Evolutionary conservation across 1,140 invertebrate genomes (phyloP).

Genomic region (Orchestia grillus): DNA sequence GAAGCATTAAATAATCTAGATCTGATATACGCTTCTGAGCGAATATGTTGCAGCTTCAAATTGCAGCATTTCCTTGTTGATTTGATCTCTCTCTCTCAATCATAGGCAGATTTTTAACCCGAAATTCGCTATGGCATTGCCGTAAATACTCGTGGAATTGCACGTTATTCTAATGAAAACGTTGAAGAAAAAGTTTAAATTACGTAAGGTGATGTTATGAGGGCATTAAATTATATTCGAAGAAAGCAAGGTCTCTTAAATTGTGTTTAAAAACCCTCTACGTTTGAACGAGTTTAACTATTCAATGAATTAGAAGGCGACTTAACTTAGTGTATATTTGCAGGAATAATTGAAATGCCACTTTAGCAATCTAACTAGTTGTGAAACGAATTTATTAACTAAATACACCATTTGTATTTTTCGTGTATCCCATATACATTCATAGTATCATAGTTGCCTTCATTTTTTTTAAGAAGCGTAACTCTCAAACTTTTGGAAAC

Average conservation of each 20-base stretch:
- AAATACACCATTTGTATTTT: no score
- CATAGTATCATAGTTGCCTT: no score
- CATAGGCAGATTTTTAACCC: not conserved
- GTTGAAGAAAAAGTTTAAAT: not conserved
- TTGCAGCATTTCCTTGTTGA: not conserved
- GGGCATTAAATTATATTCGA: not conserved
- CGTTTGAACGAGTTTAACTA: not conserved
- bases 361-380: not conserved
- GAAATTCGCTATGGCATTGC: no score
- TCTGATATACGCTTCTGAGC: not conserved
- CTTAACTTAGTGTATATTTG: not conserved
- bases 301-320: not conserved
- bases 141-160: not conserved
- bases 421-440: no score
- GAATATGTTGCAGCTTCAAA: not conserved
- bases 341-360: not conserved
- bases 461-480: no score
- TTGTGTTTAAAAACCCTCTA: not conserved
- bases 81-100: not conserved
- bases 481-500: no score
- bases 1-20: not conserved
- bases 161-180: not conserved
- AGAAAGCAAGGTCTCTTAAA: not conserved
- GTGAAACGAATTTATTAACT: no score
- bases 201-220: not conserved